Base-by-base conservation (phyloP, 2,888 invertebrate genomes). In the Vandiemenella viatica region DNA sequence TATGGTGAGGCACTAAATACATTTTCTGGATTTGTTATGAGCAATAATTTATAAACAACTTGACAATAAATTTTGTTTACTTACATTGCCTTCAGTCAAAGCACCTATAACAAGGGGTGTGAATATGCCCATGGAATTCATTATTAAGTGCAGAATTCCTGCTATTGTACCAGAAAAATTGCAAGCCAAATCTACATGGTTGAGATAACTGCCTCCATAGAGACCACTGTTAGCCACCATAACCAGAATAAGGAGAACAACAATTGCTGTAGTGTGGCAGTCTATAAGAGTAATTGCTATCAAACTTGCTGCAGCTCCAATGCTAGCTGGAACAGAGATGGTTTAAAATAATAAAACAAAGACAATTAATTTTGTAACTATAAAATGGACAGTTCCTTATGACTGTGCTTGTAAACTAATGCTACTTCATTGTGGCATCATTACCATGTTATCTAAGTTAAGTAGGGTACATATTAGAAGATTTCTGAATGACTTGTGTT, bases 101-200 rank as follows among this genome's bases (percentile, higher is more conserved):
- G 55, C 32, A 5, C 60, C 61, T 10, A 59, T 60, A 1, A 61
- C 55, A 26, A 56, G 52, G 5, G 65, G 63, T 7, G 63, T 61
- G 3, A 62, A 46, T 44, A 65, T 58, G 23, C 64, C 65, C 21
- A 59, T 56, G 4, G 61, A 56, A 48, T 62, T 63, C 5, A 61
- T 62, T 37, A 61, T 47, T 5, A 59, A 58, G 48, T 63, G 63
- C 7, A 61, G 60, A 16, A 65, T 58, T 17, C 64, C 65, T 56
- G 63, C 60, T 8, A 65, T 54, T 18, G 59, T 59, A 1, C 62
- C 64, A 15, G 65, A 62, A 53, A 59, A 63, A 48, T 63, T 61
- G 5, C 62, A 58, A 1, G 64, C 61, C 45, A 65, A 60, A 46
- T 65, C 64, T n/a, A 65, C 58, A 50, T 63, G 62, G 52, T 62